Conservation (phyloP, 64 coral and sea anemone species). For the Montipora cactus region DNA sequence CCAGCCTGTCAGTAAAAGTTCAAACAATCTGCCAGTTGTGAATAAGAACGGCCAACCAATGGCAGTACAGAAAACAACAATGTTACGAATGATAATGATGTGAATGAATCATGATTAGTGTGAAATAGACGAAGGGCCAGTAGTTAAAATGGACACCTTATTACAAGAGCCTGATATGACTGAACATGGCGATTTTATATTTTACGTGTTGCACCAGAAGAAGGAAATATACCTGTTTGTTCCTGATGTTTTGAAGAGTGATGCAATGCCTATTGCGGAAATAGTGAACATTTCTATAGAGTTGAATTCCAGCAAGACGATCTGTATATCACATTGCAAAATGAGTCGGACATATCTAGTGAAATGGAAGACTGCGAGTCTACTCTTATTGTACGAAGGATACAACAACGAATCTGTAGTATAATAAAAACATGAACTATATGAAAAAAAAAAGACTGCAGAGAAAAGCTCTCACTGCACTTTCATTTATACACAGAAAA, state of each 20-base stretch:
- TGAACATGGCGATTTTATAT: not conserved
- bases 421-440: no score
- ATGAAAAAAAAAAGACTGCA: no score
- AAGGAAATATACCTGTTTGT: conserved; percentile 10
- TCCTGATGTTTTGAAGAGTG: no score
- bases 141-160: conserved; percentile 49
- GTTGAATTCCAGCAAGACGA: no score
- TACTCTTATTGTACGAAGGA: no score
- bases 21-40: not conserved
- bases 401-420: no score
- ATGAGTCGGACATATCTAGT: no score
- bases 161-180: conserved; percentile 12
- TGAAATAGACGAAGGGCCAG: conserved; percentile 44
- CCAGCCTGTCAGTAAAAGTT: not conserved
- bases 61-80: not conserved
- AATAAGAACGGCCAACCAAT: not conserved
- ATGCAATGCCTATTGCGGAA: no score
- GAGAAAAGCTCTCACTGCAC: no score
- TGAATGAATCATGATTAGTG: not conserved
- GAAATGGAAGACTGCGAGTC: no score
- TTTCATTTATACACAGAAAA: no score
- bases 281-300: no score
- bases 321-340: conserved; percentile 30
- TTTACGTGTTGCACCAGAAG: conserved; percentile 72
- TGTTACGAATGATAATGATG: not conserved